Conservation (phyloP, 2,113 vertebrate genomes). For the Chlorodrepanis virens region DNA sequence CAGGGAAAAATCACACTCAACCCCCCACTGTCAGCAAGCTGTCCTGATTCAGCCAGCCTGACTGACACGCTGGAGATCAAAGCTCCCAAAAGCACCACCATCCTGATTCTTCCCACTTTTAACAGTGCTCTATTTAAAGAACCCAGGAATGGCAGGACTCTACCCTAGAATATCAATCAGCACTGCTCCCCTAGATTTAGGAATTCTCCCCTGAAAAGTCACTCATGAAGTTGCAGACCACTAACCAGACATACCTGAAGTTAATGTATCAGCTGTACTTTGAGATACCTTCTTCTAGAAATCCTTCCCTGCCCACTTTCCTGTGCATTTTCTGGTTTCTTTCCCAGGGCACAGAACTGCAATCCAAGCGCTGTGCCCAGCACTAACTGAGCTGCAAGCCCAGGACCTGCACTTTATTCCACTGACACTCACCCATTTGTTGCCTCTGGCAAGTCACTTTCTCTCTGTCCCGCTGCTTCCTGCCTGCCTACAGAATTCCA, state of each 20-base stretch:
- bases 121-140: background rate
- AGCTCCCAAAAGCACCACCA: background rate
- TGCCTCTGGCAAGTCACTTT: background rate
- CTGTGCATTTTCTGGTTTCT: background rate
- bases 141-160: background rate
- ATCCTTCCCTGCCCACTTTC: background rate
- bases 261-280: background rate
- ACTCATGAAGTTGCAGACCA: background rate
- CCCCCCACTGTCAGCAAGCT: background rate
- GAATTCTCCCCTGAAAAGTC: background rate
- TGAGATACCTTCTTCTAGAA: background rate
- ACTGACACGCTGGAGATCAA: background rate
- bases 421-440: accelerated
- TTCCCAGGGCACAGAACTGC: background rate
- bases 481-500: background rate
- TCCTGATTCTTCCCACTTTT: background rate
- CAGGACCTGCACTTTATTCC: background rate
- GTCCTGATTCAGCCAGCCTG: background rate
- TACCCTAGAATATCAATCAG: background rate
- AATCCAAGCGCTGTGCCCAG: background rate
- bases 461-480: background rate
- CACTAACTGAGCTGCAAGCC: background rate
- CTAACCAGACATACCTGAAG: background rate
- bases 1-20: background rate
- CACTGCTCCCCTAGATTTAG: background rate